A percentile compares a stretch with the other conserved stretches of the same genome.
Evolutionary conservation across 53 echinoderm and acorn worm species (phyloP).

Genomic region (Stichopus horrens): DNA sequence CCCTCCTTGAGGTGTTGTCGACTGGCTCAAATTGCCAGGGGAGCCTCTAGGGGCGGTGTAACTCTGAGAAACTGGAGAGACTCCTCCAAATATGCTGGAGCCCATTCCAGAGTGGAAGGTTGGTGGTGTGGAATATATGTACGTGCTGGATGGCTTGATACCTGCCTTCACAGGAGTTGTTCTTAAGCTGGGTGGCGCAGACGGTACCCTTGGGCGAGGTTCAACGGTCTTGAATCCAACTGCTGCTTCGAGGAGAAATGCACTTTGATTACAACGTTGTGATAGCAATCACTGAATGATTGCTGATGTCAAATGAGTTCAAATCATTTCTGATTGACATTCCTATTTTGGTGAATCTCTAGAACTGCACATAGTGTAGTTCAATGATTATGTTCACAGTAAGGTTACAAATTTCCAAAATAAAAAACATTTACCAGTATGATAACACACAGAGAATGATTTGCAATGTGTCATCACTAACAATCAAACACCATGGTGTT

Average conservation of each 20-base stretch:
- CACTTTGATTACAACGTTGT: not conserved
- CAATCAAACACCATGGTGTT: too few species aligned
- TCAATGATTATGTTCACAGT: too few species aligned
- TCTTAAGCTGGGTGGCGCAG: conserved; percentile 77
- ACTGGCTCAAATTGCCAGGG: conserved; percentile 23
- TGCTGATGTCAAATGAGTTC: too few species aligned
- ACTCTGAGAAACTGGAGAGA: conserved; percentile 19
- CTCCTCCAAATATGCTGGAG: conserved; percentile 49
- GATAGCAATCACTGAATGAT: too few species aligned
- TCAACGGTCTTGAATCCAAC: conserved; percentile 74
- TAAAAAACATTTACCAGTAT: too few species aligned
- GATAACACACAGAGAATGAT: too few species aligned
- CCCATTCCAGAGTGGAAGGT: conserved; percentile 33
- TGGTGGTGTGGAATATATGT: conserved; percentile 66
- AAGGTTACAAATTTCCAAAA: too few species aligned
- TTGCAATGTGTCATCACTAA: too few species aligned
- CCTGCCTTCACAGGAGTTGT: conserved; percentile 51
- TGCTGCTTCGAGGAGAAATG: conserved; percentile 48
- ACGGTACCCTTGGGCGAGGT: conserved; percentile 64
- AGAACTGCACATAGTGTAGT: too few species aligned
- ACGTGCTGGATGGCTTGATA: conserved; percentile 77
- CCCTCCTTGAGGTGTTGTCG: conserved; percentile 27
- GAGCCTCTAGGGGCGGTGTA: conserved; percentile 12
- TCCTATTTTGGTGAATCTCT: too few species aligned
- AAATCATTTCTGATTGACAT: too few species aligned